Evolutionary conservation across 2,797 vertebrate species (phyloP).

Genomic region (Danio albolineatus): DNA sequence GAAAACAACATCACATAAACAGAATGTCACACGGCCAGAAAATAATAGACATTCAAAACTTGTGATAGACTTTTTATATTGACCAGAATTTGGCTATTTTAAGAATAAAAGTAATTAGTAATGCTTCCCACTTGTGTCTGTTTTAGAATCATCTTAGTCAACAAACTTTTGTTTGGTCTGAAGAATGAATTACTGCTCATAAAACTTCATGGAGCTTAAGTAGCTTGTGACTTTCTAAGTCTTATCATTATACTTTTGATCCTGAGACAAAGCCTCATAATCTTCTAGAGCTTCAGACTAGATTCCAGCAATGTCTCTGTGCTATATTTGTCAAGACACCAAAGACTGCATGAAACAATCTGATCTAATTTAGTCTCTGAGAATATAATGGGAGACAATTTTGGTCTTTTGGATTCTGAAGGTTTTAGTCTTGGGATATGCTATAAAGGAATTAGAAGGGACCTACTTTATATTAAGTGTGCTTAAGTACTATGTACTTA

Average conservation of each 20-base stretch:
- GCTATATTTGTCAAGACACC: background rate
- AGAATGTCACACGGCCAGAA: slow-evolving; percentile 19
- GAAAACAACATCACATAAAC: slow-evolving; percentile 38
- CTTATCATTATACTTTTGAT: background rate
- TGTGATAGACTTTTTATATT: background rate
- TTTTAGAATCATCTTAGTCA: background rate
- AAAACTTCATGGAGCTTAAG: background rate
- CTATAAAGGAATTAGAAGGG: background rate
- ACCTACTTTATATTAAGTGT: too few relatives aligned
- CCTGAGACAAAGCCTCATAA: background rate
- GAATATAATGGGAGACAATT: too few relatives aligned
- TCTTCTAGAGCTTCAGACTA: background rate
- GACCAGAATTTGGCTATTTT: background rate
- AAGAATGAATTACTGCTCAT: background rate
- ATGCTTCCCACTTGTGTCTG: background rate
- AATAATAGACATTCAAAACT: slow-evolving; percentile 18
- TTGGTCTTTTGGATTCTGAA: background rate
- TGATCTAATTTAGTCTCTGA: background rate
- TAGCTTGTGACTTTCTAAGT: background rate
- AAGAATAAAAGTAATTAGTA: background rate
- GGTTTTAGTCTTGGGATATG: too few relatives aligned
- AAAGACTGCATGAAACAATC: background rate
- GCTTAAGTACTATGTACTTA: too few relatives aligned
- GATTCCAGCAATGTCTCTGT: background rate
- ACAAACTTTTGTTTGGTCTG: background rate